Evolutionary conservation across 1,140 invertebrate species (phyloP).

Genomic region (Aphelinus certus): DNA sequence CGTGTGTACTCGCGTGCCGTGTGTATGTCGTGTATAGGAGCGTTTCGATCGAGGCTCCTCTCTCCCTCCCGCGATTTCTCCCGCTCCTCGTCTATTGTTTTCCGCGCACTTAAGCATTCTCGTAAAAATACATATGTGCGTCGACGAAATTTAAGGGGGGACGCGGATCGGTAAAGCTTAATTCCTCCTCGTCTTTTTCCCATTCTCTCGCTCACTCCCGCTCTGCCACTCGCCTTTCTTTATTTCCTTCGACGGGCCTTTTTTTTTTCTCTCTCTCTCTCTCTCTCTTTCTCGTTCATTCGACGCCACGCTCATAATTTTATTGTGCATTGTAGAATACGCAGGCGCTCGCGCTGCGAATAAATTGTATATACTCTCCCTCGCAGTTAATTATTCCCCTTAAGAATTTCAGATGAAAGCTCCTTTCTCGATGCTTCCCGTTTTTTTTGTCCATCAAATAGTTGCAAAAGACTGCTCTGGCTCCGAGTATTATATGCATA

Average conservation of each 20-base stretch:
- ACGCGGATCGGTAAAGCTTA: conserved; percentile 35
- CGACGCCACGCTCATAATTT: conserved; percentile 10
- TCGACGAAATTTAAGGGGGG: conserved; percentile 36
- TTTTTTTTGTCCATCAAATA: too few relatives aligned
- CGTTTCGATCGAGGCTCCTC: conserved; percentile 40
- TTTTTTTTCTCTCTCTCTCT: not conserved
- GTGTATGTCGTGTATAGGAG: conserved; percentile 4
- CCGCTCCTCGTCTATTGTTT: conserved; percentile 37
- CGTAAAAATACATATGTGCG: conserved; percentile 38
- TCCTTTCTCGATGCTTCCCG: not conserved
- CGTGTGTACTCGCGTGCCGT: conserved; percentile 30
- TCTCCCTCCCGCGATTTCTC: conserved; percentile 29
- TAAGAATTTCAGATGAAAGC: conserved; percentile 12
- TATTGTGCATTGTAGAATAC: conserved; percentile 27
- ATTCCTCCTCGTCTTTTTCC: conserved; percentile 10
- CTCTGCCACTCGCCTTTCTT: conserved; percentile 4
- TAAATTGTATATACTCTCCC: conserved; percentile 17
- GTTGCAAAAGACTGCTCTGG: too few relatives aligned
- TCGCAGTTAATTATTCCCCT: conserved; percentile 5
- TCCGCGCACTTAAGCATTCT: conserved; percentile 36
- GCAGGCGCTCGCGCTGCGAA: not conserved
- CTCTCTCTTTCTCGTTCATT: conserved; percentile 22
- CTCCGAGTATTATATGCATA: too few relatives aligned
- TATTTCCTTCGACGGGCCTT: conserved; percentile 1
- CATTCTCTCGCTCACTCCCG: not conserved